These are phyloP conservation scores for Trichechus manatus DNA, from an alignment of 2,113 vertebrate genomes.

Conservation along the genomic window DNA sequence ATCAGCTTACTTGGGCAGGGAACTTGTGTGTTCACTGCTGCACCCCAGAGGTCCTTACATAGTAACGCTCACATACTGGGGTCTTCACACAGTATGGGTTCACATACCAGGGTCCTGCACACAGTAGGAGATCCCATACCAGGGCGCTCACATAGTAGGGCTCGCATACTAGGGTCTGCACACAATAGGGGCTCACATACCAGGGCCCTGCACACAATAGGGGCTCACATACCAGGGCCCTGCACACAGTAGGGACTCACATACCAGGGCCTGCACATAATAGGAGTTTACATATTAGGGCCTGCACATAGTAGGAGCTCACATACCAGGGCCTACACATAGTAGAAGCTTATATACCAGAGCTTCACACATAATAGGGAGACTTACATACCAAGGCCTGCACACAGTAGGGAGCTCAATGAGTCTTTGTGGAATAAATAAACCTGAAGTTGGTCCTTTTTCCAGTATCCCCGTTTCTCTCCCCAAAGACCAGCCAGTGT, in stretches of 20 bases:
- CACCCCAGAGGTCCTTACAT: fast-evolving
- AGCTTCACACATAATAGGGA: neutral
- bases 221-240: neutral
- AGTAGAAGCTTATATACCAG: too few species aligned
- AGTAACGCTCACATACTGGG: neutral
- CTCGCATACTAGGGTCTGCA: too few species aligned
- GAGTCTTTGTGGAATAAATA: neutral
- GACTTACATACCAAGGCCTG: too few species aligned
- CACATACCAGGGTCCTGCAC: neutral
- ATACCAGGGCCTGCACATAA: too few species aligned
- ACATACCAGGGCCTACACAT: too few species aligned
- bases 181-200: neutral
- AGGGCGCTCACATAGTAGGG: too few species aligned
- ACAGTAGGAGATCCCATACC: neutral
- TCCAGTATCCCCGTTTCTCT: neutral
- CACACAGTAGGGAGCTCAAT: neutral
- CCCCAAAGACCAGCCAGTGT: fast-evolving
- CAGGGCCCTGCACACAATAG: neutral
- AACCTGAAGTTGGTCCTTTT: neutral
- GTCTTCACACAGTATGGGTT: neutral
- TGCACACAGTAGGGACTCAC: neutral
- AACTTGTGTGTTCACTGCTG: fast-evolving
- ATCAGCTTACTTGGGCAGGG: fast-evolving
- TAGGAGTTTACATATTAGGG: too few species aligned
- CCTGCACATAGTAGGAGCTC: too few species aligned